These are phyloP conservation scores for Mythimna ferrago DNA, from an alignment of 2,888 invertebrate species.

Conservation along the genomic window DNA sequence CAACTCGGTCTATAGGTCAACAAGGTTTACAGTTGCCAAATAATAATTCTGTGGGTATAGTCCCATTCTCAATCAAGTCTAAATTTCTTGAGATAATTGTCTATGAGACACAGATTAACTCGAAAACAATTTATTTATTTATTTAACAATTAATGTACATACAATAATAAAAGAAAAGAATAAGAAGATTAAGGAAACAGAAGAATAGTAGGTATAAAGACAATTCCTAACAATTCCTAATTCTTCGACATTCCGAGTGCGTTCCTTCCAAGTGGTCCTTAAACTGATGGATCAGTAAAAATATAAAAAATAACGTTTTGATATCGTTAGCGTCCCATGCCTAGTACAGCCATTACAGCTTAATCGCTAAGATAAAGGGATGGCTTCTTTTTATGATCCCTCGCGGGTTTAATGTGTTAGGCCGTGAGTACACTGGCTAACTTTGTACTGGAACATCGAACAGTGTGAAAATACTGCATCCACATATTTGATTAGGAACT, in stretches of 20 bases:
- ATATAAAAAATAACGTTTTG: constrained; percentile 31
- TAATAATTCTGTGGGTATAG: too few relatives aligned
- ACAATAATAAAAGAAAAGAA: too few relatives aligned
- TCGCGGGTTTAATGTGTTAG: constrained; percentile 49
- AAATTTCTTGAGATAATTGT: background rate
- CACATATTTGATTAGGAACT: background rate
- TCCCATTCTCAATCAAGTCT: too few relatives aligned
- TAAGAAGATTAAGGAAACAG: too few relatives aligned
- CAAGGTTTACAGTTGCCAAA: too few relatives aligned
- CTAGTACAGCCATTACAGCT: constrained; percentile 57
- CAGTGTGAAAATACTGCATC: background rate
- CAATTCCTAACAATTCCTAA: background rate
- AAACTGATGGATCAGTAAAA: constrained; percentile 7
- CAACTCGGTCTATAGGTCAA: too few relatives aligned
- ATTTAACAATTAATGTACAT: too few relatives aligned
- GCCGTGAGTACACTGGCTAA: constrained; percentile 8
- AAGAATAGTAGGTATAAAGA: too few relatives aligned
- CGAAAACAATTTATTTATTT: background rate
- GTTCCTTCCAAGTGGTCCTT: background rate
- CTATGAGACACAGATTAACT: background rate
- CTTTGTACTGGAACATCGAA: background rate
- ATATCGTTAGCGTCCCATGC: constrained; percentile 49
- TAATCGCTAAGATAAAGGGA: constrained; percentile 66
- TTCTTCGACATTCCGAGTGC: too few relatives aligned
- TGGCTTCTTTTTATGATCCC: constrained; percentile 65